These are phyloP conservation scores for Sepiola atlantica DNA, from an alignment of 2,888 invertebrate genomes.

Conservation along the genomic window DNA sequence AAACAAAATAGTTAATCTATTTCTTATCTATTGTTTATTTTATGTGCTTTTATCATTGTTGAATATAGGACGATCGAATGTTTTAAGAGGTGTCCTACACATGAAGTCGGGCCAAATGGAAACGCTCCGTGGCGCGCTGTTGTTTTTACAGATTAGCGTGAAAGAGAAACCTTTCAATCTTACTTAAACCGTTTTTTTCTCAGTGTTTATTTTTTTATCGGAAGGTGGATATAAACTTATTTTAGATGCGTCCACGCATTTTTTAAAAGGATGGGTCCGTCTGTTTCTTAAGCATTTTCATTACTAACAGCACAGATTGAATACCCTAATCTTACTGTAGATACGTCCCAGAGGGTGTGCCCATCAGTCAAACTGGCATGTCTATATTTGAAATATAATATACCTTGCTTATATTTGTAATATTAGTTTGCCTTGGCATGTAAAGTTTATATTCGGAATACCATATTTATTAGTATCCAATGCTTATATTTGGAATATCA, in stretches of 20 bases:
- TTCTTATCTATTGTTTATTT: not conserved
- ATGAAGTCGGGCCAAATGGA: not conserved
- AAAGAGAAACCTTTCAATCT: not conserved
- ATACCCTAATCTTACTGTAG: no score
- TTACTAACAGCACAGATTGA: no score
- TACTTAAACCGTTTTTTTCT: not conserved
- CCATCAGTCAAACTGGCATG: no score
- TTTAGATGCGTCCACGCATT: not conserved
- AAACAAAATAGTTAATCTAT: not conserved
- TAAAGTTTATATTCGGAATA: no score
- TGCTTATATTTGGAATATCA: no score
- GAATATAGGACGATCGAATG: not conserved
- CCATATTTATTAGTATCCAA: no score
- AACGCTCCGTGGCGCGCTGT: not conserved
- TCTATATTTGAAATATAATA: no score
- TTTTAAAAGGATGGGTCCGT: not conserved
- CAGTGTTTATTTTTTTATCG: not conserved
- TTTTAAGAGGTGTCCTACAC: constrained; percentile 9
- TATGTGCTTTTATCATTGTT: not conserved
- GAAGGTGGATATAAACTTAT: not conserved
- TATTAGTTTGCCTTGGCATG: no score
- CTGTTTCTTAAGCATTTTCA: no score
- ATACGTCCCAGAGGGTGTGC: no score
- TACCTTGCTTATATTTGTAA: no score
- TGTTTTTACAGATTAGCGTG: not conserved